Percentiles rank a stretch among this genome's conserved stretches.
Conservation (phyloP, 2,797 vertebrate species). For the Catostomus latipinnis region DNA sequence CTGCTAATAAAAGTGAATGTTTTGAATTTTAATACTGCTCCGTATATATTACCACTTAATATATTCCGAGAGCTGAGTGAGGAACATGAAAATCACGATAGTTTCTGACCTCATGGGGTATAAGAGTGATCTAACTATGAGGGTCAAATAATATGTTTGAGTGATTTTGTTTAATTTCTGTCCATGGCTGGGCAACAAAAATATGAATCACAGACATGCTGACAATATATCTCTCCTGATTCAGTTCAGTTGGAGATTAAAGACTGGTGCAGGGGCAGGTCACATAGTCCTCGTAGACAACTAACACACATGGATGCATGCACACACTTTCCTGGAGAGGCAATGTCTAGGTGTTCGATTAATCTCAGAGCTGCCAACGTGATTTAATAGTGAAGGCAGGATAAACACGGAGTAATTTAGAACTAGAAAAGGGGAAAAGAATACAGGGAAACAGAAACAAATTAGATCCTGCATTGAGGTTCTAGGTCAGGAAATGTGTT, state of each 20-base stretch:
- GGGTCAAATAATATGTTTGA: slow-evolving; percentile 18
- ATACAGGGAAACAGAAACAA: slow-evolving; percentile 67
- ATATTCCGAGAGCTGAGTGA: slow-evolving; percentile 19
- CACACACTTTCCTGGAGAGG: slow-evolving; percentile 65
- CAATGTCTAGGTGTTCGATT: slow-evolving; percentile 73
- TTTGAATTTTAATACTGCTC: slow-evolving; percentile 30
- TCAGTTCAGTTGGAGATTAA: slow-evolving; percentile 24
- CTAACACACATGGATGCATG: slow-evolving; percentile 60
- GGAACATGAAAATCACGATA: slow-evolving; percentile 9
- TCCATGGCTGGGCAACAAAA: neutral
- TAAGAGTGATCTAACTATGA: slow-evolving; percentile 6
- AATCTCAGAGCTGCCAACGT: slow-evolving; percentile 70
- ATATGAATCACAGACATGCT: slow-evolving; percentile 44
- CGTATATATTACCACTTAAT: slow-evolving; percentile 36
- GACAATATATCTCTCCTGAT: slow-evolving; percentile 21
- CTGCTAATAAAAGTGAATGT: slow-evolving; percentile 40
- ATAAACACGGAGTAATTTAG: slow-evolving; percentile 72
- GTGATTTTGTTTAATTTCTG: slow-evolving; percentile 8
- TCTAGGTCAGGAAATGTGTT: slow-evolving; percentile 74
- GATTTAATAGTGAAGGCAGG: slow-evolving; percentile 78
- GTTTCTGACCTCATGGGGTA: neutral
- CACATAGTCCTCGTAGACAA: slow-evolving; percentile 50
- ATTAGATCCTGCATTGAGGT: slow-evolving; percentile 68
- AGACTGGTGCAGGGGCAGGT: neutral
- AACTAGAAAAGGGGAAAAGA: slow-evolving; percentile 57